Conservation (phyloP, 1,140 invertebrate genomes). For the Steinernema feltiae region DNA sequence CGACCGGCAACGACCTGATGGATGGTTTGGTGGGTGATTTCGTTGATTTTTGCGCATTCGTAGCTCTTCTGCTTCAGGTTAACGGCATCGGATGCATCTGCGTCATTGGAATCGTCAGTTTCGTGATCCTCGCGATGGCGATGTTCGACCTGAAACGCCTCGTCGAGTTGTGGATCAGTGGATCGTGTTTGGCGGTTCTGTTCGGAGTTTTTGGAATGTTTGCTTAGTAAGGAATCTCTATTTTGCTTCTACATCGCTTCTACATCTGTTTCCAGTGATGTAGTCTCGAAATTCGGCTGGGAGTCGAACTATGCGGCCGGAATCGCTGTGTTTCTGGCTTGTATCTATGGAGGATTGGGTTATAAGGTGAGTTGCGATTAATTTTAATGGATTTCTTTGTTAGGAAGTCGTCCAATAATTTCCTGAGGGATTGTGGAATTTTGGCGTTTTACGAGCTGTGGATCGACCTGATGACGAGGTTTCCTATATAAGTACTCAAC, state of each 20-base stretch:
- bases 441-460: too few relatives aligned
- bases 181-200: constrained; percentile 39
- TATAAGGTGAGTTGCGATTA: neutral
- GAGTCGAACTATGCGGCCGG: neutral
- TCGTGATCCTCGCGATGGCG: constrained; percentile 44
- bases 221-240: constrained; percentile 14
- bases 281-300: neutral
- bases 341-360: constrained; percentile 32
- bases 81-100: constrained; percentile 42
- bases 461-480: too few relatives aligned
- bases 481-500: too few relatives aligned
- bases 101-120: constrained; percentile 37
- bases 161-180: constrained; percentile 37
- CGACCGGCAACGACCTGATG: constrained; percentile 37
- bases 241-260: constrained; percentile 14
- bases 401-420: too few relatives aligned
- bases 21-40: constrained; percentile 42
- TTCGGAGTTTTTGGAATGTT: constrained; percentile 38
- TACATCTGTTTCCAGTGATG: constrained; percentile 6
- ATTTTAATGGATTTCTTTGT: neutral
- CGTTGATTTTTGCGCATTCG: neutral
- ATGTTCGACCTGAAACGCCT: constrained; percentile 40
- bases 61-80: constrained; percentile 28
- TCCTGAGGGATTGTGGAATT: too few relatives aligned
- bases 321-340: constrained; percentile 5